Evolutionary conservation across 1,140 invertebrate genomes (phyloP).

Genomic region (Meloidogyne chitwoodi): DNA sequence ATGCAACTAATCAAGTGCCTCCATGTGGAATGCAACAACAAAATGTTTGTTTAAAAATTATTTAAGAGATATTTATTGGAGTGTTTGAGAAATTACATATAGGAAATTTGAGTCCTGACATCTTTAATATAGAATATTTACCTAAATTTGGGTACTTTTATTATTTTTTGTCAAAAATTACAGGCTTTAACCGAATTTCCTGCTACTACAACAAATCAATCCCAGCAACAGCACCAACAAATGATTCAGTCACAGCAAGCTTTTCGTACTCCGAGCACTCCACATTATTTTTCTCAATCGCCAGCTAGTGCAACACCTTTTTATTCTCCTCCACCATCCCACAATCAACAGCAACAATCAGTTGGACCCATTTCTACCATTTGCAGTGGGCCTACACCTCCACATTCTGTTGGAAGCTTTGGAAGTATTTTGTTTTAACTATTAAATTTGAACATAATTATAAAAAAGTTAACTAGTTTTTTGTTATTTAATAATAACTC

Average conservation of each 20-base stretch:
- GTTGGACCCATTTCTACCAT: not conserved
- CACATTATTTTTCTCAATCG: slow-evolving; percentile 10
- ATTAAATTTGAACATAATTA: no score
- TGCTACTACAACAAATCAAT: not conserved
- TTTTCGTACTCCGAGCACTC: slow-evolving; percentile 20
- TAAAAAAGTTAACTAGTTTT: no score
- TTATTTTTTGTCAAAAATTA: not conserved
- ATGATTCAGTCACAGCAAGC: slow-evolving; percentile 3
- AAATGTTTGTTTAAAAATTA: not conserved
- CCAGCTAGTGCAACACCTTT: slow-evolving; percentile 15
- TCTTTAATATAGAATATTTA: no score
- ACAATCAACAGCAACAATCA: slow-evolving; percentile 12
- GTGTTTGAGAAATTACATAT: no score
- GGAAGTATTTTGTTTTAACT: not conserved
- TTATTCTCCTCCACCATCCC: slow-evolving; percentile 9
- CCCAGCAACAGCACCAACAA: not conserved
- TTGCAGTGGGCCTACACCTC: slow-evolving; percentile 4
- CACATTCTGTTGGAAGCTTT: slow-evolving; percentile 1
- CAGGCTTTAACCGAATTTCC: not conserved
- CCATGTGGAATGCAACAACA: slow-evolving; percentile 8
- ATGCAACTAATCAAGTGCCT: slow-evolving; percentile 4
- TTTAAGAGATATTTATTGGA: no score
- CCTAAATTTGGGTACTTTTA: not conserved
- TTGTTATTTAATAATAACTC: no score
- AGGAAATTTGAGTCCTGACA: no score